Base-by-base conservation (phyloP, 1,140 invertebrate genomes). In the Teleogryllus occipitalis region DNA sequence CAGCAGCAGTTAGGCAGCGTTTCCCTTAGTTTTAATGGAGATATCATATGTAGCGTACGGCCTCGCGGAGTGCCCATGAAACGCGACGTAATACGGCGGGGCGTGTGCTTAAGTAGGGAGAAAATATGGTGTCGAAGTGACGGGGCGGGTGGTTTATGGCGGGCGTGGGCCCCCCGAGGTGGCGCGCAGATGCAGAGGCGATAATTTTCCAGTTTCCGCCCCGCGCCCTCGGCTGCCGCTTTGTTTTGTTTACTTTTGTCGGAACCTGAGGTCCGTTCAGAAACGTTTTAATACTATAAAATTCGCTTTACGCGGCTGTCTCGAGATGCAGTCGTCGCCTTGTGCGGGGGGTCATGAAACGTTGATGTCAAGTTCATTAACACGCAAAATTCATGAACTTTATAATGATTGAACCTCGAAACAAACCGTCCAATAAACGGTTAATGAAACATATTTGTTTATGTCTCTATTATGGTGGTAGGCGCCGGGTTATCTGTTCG, bases 341-440 rank as follows among this genome's bases (percentile, higher is more conserved):
- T 0, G 54, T 7, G 18, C 49, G 18, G 2, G 18, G 54, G 18
- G 7, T 10, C 54, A 7, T 65, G 54, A 65, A 65, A 65, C 54
- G 10, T 65, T 65, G 54, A 65, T 65, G 54, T 10, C 10, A 7
- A 65, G 54, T 65, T 18, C 18, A 65, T 65, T 65, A 65, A 65
- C 54, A 65, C 54, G 54, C 54, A 65, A 65, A 65, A 65, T 65
- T 7, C 1, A 3, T 3, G 54, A 65, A 65, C 54, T 65, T 65
- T 65, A 65, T 65, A 65, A 65, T 65, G 54, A 65, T 65, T 65
- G 54, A 65, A 65, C 54, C 49, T 65, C 54, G 54, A 65, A 65
- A 65, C 54, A 65, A 65, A 65, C 54, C 54, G 54, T 14, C 54
- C 54, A 65, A 65, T 65, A 65, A 65, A 65, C 54, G 54, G 10